These are phyloP conservation scores for Manis pentadactyla DNA, from an alignment of 2,797 vertebrate species.

Conservation along the genomic window DNA sequence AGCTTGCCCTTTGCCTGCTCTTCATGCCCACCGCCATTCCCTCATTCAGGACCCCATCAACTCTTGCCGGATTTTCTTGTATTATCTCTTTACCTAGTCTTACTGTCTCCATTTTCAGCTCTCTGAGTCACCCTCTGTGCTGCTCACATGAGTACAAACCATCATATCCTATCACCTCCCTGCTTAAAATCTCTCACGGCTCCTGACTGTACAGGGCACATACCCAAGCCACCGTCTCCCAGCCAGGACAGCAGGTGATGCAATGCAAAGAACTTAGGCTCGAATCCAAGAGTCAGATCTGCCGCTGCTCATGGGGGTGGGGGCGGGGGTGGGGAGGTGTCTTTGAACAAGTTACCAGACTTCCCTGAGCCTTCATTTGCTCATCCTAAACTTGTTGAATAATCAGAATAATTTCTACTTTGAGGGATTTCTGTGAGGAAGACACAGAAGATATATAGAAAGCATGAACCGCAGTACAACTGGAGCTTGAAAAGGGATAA, in stretches of 20 bases:
- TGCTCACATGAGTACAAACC: neutral
- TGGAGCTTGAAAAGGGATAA: neutral
- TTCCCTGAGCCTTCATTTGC: neutral
- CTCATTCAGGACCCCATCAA: neutral
- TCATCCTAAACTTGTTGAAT: neutral
- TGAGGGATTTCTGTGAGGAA: neutral
- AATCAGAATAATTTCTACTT: neutral
- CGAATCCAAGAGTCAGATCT: neutral
- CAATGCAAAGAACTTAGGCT: neutral
- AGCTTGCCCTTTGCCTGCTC: neutral
- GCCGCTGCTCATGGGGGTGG: neutral
- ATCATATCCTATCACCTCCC: neutral
- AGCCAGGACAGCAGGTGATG: neutral
- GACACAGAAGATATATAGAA: neutral
- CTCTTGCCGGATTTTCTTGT: neutral
- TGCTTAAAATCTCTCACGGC: neutral
- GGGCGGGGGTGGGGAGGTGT: too few species aligned
- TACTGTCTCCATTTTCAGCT: neutral
- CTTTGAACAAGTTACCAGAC: neutral
- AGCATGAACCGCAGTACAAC: neutral
- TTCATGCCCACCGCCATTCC: too few species aligned
- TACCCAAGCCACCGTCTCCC: too few species aligned
- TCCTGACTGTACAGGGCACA: neutral
- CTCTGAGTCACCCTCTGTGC: neutral
- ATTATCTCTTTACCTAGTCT: neutral